Percentiles rank a stretch among this genome's conserved stretches.
Conservation (phyloP, 2,113 vertebrate genomes). For the Stigmatopora nigra region DNA sequence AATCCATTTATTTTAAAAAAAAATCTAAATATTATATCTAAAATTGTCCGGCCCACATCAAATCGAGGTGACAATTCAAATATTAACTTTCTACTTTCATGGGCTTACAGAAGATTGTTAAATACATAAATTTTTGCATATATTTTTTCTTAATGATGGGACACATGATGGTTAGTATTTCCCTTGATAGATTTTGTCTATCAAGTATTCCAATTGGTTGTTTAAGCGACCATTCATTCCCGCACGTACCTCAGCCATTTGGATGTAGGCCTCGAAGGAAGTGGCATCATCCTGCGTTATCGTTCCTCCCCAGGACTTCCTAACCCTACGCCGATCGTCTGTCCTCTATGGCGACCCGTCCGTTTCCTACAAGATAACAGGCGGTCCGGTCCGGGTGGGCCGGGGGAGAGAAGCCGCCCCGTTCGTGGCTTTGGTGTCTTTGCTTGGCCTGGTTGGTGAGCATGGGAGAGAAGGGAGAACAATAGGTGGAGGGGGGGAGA, state of each 20-base stretch:
- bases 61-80: no score
- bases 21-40: no score
- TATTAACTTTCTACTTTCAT: no score
- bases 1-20: no score
- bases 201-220: not conserved
- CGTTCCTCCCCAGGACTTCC: slow-evolving; percentile 45
- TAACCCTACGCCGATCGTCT: slow-evolving; percentile 10
- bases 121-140: no score
- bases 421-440: slow-evolving; percentile 11
- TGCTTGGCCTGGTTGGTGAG: not conserved
- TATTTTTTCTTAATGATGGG: no score
- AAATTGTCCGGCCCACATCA: no score
- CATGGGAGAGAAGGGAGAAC: slow-evolving; percentile 51
- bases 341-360: slow-evolving; percentile 12
- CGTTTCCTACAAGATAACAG: slow-evolving; percentile 47
- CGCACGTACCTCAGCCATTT: no score
- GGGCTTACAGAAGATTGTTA: no score
- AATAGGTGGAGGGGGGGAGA: slow-evolving; percentile 50
- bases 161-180: no score
- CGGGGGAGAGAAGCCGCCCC: slow-evolving; percentile 6
- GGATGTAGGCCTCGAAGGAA: not conserved
- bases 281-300: slow-evolving; percentile 22
- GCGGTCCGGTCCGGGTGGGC: not conserved
- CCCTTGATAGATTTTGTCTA: no score
- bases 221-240: not conserved